A percentile compares a stretch with the other conserved stretches of the same genome.
Evolutionary conservation across 2,888 invertebrate genomes (phyloP).

Genomic region (Agrochola lychnidis): DNA sequence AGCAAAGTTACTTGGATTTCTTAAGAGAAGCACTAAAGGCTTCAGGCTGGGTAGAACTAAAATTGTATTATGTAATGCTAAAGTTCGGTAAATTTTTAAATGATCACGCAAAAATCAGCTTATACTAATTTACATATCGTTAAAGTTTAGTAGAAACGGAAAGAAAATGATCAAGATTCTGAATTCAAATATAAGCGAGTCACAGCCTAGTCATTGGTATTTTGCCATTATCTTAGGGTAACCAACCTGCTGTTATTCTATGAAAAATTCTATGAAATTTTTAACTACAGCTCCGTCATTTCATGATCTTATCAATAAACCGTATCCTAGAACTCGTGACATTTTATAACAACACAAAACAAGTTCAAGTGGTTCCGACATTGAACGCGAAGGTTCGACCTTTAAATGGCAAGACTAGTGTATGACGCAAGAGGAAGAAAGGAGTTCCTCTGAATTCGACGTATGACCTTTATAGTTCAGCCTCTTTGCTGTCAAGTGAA

Average conservation of each 20-base stretch:
- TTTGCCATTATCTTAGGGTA: no score
- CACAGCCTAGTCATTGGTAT: no score
- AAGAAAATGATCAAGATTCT: no score
- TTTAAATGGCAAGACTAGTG: constrained; percentile 42
- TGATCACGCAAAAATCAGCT: background rate
- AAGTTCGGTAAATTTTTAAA: no score
- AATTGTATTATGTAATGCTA: no score
- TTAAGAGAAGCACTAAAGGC: no score
- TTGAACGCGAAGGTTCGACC: constrained; percentile 36
- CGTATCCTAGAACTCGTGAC: background rate
- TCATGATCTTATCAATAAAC: constrained; percentile 1
- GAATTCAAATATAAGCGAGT: no score
- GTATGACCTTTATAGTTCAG: constrained; percentile 40
- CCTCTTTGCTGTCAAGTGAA: constrained; percentile 15
- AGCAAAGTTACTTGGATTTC: no score
- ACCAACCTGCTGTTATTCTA: no score
- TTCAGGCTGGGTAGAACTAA: no score
- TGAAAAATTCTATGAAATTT: no score
- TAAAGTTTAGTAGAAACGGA: no score
- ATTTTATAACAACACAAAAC: constrained; percentile 6
- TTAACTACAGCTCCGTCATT: background rate
- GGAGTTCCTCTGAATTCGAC: constrained; percentile 18
- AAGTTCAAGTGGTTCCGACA: constrained; percentile 24
- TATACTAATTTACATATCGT: background rate
- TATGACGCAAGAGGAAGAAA: constrained; percentile 56